A percentile compares a stretch with the other conserved stretches of the same genome.
These are phyloP conservation scores for Myzus persicae DNA, from an alignment of 1,140 invertebrate genomes.

Conservation along the genomic window DNA sequence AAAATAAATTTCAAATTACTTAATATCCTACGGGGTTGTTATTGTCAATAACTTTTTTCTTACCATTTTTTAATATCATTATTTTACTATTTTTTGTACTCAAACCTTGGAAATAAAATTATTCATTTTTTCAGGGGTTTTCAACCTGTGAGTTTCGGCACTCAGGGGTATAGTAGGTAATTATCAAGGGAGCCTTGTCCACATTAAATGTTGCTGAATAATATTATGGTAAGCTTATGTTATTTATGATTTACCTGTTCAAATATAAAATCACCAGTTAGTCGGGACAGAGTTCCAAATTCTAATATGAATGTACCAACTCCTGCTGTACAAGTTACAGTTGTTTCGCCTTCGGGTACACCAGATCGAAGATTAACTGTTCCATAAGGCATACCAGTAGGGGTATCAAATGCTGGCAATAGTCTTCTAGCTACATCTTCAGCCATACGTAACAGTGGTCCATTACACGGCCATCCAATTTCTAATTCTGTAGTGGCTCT, in stretches of 20 bases:
- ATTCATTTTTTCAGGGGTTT: no score
- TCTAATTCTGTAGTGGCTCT: conserved; percentile 85
- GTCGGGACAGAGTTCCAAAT: conserved; percentile 91
- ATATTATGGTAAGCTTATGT: neutral
- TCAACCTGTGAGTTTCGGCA: no score
- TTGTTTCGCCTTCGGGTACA: conserved; percentile 93
- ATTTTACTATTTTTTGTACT: no score
- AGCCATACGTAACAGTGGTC: conserved; percentile 89
- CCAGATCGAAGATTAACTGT: conserved; percentile 93
- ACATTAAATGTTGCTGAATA: neutral
- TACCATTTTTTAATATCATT: no score
- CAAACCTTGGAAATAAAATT: no score
- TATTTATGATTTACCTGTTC: conserved; percentile 73
- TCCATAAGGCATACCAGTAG: conserved; percentile 98
- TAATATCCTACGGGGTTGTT: no score
- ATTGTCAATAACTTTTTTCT: no score
- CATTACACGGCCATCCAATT: conserved; percentile 96
- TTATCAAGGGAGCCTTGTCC: no score
- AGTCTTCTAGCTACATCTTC: conserved; percentile 92
- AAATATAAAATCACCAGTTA: conserved; percentile 95
- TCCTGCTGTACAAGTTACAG: conserved; percentile 96
- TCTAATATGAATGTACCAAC: conserved; percentile 97
- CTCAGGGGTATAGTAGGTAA: no score
- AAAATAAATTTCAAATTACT: no score
- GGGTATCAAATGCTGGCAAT: conserved; percentile 87